Evolutionary conservation across 1,140 invertebrate genomes (phyloP), one percentile per base, ranked within the genome.

Genomic region (Argopecten irradians): DNA sequence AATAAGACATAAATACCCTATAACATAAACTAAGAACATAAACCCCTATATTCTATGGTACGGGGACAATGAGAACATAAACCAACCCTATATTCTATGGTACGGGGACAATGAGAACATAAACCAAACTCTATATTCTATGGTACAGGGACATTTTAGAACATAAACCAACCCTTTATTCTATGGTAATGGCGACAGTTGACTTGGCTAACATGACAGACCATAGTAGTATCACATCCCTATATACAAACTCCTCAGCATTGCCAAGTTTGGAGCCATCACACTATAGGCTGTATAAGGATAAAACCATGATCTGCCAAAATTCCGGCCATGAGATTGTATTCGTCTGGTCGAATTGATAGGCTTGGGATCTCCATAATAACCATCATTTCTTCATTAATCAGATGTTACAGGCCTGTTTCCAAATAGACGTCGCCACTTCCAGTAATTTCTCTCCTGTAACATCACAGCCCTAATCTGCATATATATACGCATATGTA

Each of bases 281-380:
- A 71, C n/a, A 71, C 55, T 28, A 28, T n/a, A n/a, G n/a, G n/a
- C n/a, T 28, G n/a, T n/a, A 71, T n/a, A 5, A 71, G 55, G 28
- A 71, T 71, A 71, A 28, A 28, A 28, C 55, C 28, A 1, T 28
- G 55, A 71, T 71, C 22, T 71, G 55, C 55, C 55, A 71, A 71
- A n/a, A 71, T 7, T n/a, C 28, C 5, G 11, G 43, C 13, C 16
- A n/a, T 71, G 55, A 71, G 28, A 28, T 71, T 71, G 55, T 71
- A 28, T 22, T n/a, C 22, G 55, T 71, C 55, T 71, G 55, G 55
- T 7, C 55, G 1, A 5, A n/a, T 71, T 28, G 55, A 71, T 71
- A 71, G 55, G 55, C n/a, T 28, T 71, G 55, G 55, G 22, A 71
- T 71, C 28, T 71, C 55, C 55, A 71, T 71, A 71, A 71, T 71